Percentiles rank a stretch among this genome's conserved stretches.
Evolutionary conservation across 2,797 vertebrate genomes (phyloP).

Genomic region (Austrolebias charrua): DNA sequence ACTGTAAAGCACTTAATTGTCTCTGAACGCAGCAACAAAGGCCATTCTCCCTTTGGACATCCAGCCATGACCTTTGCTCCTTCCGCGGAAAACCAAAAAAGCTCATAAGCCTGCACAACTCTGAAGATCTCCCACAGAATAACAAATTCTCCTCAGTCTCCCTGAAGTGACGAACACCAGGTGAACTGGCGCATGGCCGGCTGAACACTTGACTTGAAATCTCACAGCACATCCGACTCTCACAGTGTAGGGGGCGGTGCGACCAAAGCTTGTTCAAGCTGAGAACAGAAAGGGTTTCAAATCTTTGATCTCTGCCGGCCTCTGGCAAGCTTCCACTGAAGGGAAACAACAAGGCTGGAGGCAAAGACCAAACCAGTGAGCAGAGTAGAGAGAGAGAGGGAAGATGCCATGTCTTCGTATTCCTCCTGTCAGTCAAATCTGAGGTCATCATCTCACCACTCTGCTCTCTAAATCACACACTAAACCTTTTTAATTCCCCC

Average conservation of each 20-base stretch:
- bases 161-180: conserved; percentile 61
- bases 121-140: conserved; percentile 32
- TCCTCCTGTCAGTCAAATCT: conserved; percentile 40
- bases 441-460: conserved; percentile 47
- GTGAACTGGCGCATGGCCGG: conserved; percentile 47
- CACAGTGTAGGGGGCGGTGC: conserved; percentile 87
- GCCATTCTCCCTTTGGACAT: conserved; percentile 44
- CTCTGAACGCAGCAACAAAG: conserved; percentile 20
- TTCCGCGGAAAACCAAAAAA: conserved; percentile 32
- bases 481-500: conserved; percentile 47
- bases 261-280: conserved; percentile 66
- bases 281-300: conserved; percentile 62
- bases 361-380: conserved; percentile 62
- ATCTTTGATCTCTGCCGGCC: conserved; percentile 60
- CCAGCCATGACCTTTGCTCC: conserved; percentile 36
- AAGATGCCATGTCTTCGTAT: conserved; percentile 48
- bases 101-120: conserved; percentile 30
- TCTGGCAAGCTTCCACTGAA: conserved; percentile 50
- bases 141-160: conserved; percentile 28
- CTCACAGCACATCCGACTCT: conserved; percentile 84
- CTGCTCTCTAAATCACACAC: conserved; percentile 48
- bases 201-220: conserved; percentile 67
- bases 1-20: conserved; percentile 25
- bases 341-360: conserved; percentile 63
- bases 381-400: conserved; percentile 66